Base-by-base conservation (phyloP, 1,140 invertebrate species). In the Drepana arcuata region DNA sequence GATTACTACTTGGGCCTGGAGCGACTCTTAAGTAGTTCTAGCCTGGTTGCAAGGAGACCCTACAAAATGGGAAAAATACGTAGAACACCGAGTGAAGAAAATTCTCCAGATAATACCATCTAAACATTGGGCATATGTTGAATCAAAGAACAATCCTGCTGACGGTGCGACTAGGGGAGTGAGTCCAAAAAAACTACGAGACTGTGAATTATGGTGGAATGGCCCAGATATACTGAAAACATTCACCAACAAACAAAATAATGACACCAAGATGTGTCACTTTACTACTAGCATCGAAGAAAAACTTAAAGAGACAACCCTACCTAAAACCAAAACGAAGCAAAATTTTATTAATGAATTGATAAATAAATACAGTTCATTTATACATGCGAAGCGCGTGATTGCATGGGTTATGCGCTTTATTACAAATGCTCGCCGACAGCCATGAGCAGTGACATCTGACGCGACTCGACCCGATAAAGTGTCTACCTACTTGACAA, bases 51-150 rank as follows among this genome's bases (percentile, higher is more conserved):
- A 58, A 24, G 57, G 36, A 9, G 39, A 43, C 0, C 30, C 48
- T 11, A 44, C 16, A 14, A 39, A 28, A 21, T 70, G 62, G 60
- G 60, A 67, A 25, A 52, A 33, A 7, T 82, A 74, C 36, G 60
- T 82, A 0, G 56, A 60, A 6, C 68, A 75, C 29, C 40, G 75
- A 12, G 57, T 73, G 0, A 27, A 41, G 1, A 55, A 67, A 37
- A 70, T 79, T 6, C 57, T 64, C 25, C 21, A 49, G 15, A 7
- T 41, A 0, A 42, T 61, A 12, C 21, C 33, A 1, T 5, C 32
- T 0, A 13, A 25, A 16, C 10, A 49, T 1, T 70, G 61, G 63
- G 9, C 16, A 1, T 60, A 71, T 25, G 36, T 72, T 1, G 38
- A 34, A 11, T 54, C 55, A 2, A 25, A 51, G 12, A 7, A 48